Evolutionary conservation across 2,797 vertebrate genomes (phyloP), one percentile per base, ranked within the genome.

Genomic region (Gephyroberyx darwinii): DNA sequence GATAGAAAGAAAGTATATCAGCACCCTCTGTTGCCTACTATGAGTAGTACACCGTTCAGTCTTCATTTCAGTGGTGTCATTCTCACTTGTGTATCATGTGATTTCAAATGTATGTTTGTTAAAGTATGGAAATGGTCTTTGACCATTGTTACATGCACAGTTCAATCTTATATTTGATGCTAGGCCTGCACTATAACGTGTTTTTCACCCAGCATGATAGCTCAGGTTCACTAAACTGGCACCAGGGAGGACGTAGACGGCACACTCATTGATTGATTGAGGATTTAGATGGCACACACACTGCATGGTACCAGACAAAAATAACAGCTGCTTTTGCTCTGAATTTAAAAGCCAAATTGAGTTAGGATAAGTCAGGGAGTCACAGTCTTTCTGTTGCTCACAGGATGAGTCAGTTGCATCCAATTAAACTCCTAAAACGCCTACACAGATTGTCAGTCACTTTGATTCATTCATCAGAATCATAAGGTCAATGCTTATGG

Each of bases 271-370:
- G 31, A 80, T 45, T 43, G 43, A 41, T 6, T 59, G 58, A 48
- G 14, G 33, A 33, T 67, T 64, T 14, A 56, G n/a, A 65, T 39
- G 57, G 62, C 77, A 61, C 66, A 75, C 41, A 67, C 65, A 66
- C 66, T 62, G 71, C 72, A 76, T 77, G 74, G 82, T 87, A 77
- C 77, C 82, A 82, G 59, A 74, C 56, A 22, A 81, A 84, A 74
- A 78, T 52, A 78, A 73, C 79, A 71, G 57, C 17, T 67, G 8
- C 50, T 81, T 73, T 78, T 74, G 37, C 67, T 75, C 59, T 71
- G 75, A 22, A 77, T 81, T 84, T 78, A 67, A 82, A 84, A 81
- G 66, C 78, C 77, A 82, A 91, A 91, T 90, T 4, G 16, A 90
- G 74, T 88, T 85, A 86, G 60, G 71, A 62, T 81, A 56, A 85